Evolutionary conservation across 2,797 vertebrate genomes (phyloP).

Genomic region (Huso huso): DNA sequence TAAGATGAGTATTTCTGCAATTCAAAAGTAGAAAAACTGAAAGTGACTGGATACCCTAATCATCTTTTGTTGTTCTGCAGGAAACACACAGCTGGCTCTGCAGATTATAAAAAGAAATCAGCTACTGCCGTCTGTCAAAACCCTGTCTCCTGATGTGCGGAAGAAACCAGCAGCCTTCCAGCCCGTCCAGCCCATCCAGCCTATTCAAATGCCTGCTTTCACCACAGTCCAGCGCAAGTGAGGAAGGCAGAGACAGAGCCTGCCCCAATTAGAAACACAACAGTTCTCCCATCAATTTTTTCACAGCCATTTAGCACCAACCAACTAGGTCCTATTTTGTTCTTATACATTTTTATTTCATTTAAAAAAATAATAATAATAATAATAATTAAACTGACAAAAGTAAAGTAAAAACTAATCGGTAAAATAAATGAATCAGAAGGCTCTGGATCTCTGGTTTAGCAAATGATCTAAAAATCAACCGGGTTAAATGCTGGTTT

Average conservation of each 20-base stretch:
- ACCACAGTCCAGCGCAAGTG: constrained; percentile 85
- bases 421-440: too few relatives aligned
- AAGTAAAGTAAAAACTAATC: too few relatives aligned
- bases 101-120: constrained; percentile 99
- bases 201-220: constrained; percentile 81
- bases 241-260: constrained; percentile 24
- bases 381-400: too few relatives aligned
- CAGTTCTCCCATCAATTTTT: too few relatives aligned
- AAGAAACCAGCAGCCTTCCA: constrained; percentile 76
- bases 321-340: too few relatives aligned
- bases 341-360: too few relatives aligned
- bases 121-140: constrained; percentile 75
- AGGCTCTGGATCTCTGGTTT: too few relatives aligned
- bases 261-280: too few relatives aligned
- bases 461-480: too few relatives aligned
- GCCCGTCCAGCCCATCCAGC: constrained; percentile 69
- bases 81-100: constrained; percentile 92
- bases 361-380: too few relatives aligned
- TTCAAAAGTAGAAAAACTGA: not conserved
- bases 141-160: constrained; percentile 70
- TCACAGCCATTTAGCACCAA: too few relatives aligned
- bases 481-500: too few relatives aligned
- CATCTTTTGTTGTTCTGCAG: constrained; percentile 41
- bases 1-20: not conserved
- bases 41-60: not conserved